Base-by-base conservation (phyloP, 2,113 vertebrate species). In the Campylorhamphus procurvoides region DNA sequence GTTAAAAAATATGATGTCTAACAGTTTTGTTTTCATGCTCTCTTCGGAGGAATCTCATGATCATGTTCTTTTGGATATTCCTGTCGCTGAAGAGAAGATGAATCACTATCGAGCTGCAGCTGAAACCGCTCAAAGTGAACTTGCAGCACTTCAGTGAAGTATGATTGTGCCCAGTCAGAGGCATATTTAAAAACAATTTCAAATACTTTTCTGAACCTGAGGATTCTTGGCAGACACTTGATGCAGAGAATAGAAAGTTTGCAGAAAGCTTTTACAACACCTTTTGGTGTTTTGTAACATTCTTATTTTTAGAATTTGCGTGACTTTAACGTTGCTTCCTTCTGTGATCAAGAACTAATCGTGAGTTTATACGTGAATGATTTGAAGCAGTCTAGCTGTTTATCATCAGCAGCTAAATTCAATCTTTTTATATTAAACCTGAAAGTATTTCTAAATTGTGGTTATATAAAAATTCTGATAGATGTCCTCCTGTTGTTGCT, bases 81-180 rank as follows among this genome's bases (percentile, higher is more conserved):
- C 97, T 3, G 80, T 97, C 67, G 90, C 96, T 49, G 96, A 97
- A 89, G 98, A 98, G 83, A 98, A 97, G 35, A 93, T 98, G 86
- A 98, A 96, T 80, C 97, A 81, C 76, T 98, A 98, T 88, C 96
- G 98, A 93, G 94, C 96, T 86, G 96, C 97, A 75, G 98, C 98
- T 23, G 98, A 98, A 97, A 96, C 94, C 19, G 97, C 98, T 50
- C 97, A 91, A 33, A 98, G 98, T 93, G 98, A 99, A 63, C 97
- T 98, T 39, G 98, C 98, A 31, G 98, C 97, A 6, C 96, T 98
- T 92, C 96, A 59, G 98, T 98, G 93, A 99, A 98, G 94, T 97
- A 98, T 62, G 97, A 98, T 66, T 97, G 64, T 75, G 91, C 97
- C 74, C 98, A 98, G 66, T 95, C 97, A 69, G 98, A 98, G 98